phyloP scores from a whole-genome alignment of 2,888 invertebrate genomes.

The Hydraecia micacea region DNA sequence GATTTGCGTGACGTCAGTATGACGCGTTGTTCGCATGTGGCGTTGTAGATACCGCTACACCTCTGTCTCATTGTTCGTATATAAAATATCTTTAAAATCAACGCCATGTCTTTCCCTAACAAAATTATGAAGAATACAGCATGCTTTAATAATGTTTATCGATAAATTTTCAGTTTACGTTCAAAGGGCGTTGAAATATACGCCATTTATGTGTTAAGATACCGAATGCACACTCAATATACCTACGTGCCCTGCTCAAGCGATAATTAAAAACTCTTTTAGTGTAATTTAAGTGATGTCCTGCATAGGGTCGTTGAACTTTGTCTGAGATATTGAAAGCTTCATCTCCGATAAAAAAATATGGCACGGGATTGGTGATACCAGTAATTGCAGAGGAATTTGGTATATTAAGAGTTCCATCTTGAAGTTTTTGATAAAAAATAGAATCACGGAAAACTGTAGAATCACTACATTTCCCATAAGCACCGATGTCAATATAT shows the following conservation, averaged over 20 bases:
- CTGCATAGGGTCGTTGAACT: slow-evolving; percentile 38
- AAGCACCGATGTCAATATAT: slow-evolving; percentile 19
- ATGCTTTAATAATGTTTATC: slow-evolving; percentile 25
- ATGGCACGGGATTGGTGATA: slow-evolving; percentile 36
- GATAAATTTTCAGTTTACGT: slow-evolving; percentile 28
- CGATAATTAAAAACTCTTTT: slow-evolving; percentile 44
- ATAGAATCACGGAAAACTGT: slow-evolving; percentile 34
- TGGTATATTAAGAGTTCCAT: slow-evolving; percentile 24
- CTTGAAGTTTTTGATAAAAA: slow-evolving; percentile 41
- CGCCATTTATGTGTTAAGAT: slow-evolving; percentile 32
- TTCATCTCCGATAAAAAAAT: slow-evolving; percentile 36
- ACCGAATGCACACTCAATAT: slow-evolving; percentile 24
- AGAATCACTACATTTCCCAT: slow-evolving; percentile 31
- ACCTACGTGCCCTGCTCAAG: slow-evolving; percentile 28
- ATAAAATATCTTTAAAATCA: slow-evolving; percentile 18
- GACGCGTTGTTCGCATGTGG: no score
- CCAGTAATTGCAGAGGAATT: slow-evolving; percentile 30
- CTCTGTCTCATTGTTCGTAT: slow-evolving; percentile 24
- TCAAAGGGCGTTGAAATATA: slow-evolving; percentile 25
- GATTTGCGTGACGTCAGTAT: no score
- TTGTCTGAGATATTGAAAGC: slow-evolving; percentile 37
- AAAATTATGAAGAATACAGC: slow-evolving; percentile 24
- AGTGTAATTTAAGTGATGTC: slow-evolving; percentile 28
- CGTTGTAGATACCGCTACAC: no score
- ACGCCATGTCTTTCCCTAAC: slow-evolving; percentile 26